Evolutionary conservation across 2,888 invertebrate species (phyloP), one percentile per base, ranked within the genome.

Genomic region (Dasysyrphus tricinctus): DNA sequence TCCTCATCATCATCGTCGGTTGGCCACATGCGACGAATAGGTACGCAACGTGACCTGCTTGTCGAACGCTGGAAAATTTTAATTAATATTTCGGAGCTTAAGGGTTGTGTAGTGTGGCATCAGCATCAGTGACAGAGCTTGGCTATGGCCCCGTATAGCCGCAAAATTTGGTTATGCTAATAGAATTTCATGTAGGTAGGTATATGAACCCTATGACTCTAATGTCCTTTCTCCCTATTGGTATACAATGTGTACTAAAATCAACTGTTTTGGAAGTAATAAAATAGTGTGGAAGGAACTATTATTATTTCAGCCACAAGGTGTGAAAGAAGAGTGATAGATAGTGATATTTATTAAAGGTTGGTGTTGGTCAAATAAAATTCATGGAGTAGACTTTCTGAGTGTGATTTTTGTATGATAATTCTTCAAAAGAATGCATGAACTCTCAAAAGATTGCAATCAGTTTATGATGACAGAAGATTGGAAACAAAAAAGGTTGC

Each of bases 31-130:
- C 74, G 74, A 74, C 37, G 39, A 65, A 29, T 42, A 57, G 37
- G 61, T 61, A 61, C 61, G 61, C 67, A 63, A 80, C 84, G 80
- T 80, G 80, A 76, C 79, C 69, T 80, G 80, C 65, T 59, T 76
- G 84, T 76, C 57, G 84, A 76, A 70, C 34, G 51, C 56, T 79
- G 63, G 59, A 80, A 72, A 75, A 80, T 76, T 84, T 80, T 84
- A 84, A 84, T 84, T 84, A 84, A 80, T 80, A 76, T 80, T 80
- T 67, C 14, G 65, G 11, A 37, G 63, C 65, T 72, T 44, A 65
- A 65, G 75, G 75, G 72, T 70, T 70, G 44, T 24, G 63, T 39
- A 9, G 61, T 54, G 39, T 54, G 69, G 67, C 8, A n/a, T n/a
- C n/a, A n/a, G n/a, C n/a, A n/a, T n/a, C n/a, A 34, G 34, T 34